Base-by-base conservation (phyloP, 2,113 vertebrate species). In the Thunnus maccoyii region DNA sequence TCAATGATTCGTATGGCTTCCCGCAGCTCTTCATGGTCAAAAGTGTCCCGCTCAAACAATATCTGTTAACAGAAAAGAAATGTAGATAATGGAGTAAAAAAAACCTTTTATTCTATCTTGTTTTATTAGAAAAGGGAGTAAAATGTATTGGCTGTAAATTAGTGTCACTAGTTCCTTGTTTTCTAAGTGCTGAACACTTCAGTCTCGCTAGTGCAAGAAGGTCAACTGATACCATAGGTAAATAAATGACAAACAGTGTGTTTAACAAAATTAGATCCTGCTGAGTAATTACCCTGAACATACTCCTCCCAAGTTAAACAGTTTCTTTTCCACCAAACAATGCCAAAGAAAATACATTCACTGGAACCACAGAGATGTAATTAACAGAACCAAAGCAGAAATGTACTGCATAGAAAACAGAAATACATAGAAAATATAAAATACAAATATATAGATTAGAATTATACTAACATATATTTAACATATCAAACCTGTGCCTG, bases 1-100 rank as follows among this genome's bases (percentile, higher is more conserved):
- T 96, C 94, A 76, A 96, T 95, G 78, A 96, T 95, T 18, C 95
- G 83, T 68, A 92, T 89, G 25, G 95, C 95, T 85, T 96, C 95
- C 65, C 78, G 90, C 22, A 96, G 93, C 71, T 95, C 93, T 44
- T 88, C 80, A 11, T 86, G 57, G 51, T 96, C 92, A 85, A 95
- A 93, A 0, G 83, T 87, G 17, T 90, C 84, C 3, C 95, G 90
- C 76, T 95, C 93, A 90, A 95, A 93, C 71, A 95, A 78, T 50
- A 96, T 90, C 92, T 95, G 84, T 17, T 18, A 5, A 83, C 22
- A 69, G 12, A 9, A 50, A 22, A 11, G 8, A 66, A 54, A 52
- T 15, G 20, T 2, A 60, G 3, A 4, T 30, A 30, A 30, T 30
- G 27, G 27, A 30, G 36, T 41, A 41, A 41, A 36, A 36, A 36